Evolutionary conservation across 37 sponge, comb jelly and placozoan genomes (phyloP).

Genomic region (Theonella swinhoei): DNA sequence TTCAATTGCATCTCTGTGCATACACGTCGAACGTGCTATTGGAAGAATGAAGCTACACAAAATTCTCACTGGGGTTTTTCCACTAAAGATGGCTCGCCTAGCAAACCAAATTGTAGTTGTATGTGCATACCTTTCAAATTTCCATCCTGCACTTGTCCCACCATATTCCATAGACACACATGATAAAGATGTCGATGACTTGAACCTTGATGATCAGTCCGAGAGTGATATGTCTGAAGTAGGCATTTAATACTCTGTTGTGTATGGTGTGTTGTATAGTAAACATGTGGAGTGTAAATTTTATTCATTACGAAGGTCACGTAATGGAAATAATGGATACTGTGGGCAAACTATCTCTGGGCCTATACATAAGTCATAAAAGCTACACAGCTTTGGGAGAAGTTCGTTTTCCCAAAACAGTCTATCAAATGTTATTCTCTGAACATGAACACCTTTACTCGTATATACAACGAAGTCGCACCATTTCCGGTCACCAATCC

Average conservation of each 20-base stretch:
- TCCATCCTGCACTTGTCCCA: constrained; percentile 40
- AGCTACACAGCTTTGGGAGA: neutral
- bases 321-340: constrained; percentile 15
- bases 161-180: neutral
- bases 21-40: constrained; percentile 31
- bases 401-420: constrained; percentile 27
- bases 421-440: constrained; percentile 8
- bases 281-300: neutral
- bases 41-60: constrained; percentile 36
- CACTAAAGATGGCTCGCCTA: constrained; percentile 13
- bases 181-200: neutral
- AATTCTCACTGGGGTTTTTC: constrained; percentile 29
- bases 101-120: constrained; percentile 39
- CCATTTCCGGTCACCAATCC: constrained; percentile 41
- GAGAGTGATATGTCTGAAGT: no score
- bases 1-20: constrained; percentile 30
- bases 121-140: constrained; percentile 28
- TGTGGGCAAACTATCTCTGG: constrained; percentile 25
- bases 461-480: constrained; percentile 46
- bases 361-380: constrained; percentile 23
- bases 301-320: constrained; percentile 16
- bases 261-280: neutral
- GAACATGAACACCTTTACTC: constrained; percentile 22
- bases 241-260: neutral
- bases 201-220: no score